Percentiles rank a stretch among this genome's conserved stretches.
These are phyloP conservation scores for Reticulitermes speratus DNA, from an alignment of 1,140 invertebrate species.

Conservation along the genomic window DNA sequence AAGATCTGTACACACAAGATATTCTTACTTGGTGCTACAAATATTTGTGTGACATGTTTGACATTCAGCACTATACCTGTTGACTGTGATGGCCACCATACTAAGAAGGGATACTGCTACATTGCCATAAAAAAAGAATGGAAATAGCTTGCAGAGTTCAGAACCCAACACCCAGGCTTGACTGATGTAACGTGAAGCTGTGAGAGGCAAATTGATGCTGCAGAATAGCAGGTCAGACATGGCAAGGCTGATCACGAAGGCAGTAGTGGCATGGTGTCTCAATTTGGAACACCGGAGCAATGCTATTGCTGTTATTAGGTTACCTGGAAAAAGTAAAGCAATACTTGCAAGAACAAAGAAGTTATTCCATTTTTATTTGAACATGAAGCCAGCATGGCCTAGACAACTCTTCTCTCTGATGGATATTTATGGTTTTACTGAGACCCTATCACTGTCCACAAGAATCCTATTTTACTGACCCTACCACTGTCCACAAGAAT, in stretches of 20 bases:
- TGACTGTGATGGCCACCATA: conserved; percentile 87
- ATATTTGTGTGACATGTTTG: too few relatives aligned
- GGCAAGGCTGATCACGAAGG: conserved; percentile 82
- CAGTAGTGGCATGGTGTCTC: conserved; percentile 78
- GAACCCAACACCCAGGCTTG: conserved; percentile 81
- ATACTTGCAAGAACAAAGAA: conserved; percentile 17
- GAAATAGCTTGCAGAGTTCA: conserved; percentile 77
- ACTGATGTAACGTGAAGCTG: conserved; percentile 76
- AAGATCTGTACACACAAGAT: too few relatives aligned
- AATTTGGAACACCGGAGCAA: conserved; percentile 72
- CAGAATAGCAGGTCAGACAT: conserved; percentile 85
- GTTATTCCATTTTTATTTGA: too few relatives aligned
- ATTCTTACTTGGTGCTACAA: too few relatives aligned
- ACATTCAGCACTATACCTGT: conserved; percentile 60
- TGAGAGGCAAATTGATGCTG: conserved; percentile 78
- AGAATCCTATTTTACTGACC: too few relatives aligned
- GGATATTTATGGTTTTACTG: too few relatives aligned
- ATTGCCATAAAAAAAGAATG: conserved; percentile 87
- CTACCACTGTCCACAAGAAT: too few relatives aligned
- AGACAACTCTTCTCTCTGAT: too few relatives aligned
- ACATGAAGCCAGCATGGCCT: too few relatives aligned
- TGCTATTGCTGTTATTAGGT: conserved; percentile 76
- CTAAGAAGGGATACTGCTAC: conserved; percentile 82
- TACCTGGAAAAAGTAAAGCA: conserved; percentile 59
- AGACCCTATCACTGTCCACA: too few relatives aligned